Evolutionary conservation across 2,113 vertebrate species (phyloP).

Genomic region (Sminthopsis crassicaudata): DNA sequence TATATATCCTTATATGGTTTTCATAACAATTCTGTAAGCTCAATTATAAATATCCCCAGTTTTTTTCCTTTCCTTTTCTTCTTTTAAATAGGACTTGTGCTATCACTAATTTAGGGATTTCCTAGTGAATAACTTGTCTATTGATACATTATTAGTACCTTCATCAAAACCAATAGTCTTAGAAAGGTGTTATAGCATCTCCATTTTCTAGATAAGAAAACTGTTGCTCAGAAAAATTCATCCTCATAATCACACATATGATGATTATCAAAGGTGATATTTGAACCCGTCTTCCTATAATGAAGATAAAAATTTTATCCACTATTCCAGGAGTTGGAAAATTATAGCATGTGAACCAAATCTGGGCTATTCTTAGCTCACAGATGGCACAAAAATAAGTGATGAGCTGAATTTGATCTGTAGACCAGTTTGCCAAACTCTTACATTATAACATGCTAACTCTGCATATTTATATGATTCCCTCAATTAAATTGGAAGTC

Average conservation of each 20-base stretch:
- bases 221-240: background rate
- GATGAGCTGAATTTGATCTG: background rate
- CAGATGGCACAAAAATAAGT: background rate
- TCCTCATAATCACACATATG: background rate
- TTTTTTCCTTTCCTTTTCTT: background rate
- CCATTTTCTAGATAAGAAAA: background rate
- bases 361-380: background rate
- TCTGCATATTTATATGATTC: background rate
- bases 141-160: background rate
- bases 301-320: background rate
- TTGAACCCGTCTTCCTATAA: background rate
- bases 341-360: background rate
- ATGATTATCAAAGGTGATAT: background rate
- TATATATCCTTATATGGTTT: background rate
- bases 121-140: background rate
- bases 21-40: background rate
- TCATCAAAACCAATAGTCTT: background rate
- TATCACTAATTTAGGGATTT: background rate
- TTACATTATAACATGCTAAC: background rate
- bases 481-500: background rate
- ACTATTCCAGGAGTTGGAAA: background rate
- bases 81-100: background rate
- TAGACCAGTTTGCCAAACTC: background rate
- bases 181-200: background rate
- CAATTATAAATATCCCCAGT: background rate